Evolutionary conservation across 2,797 vertebrate species (phyloP), one percentile per base, ranked within the genome.

Genomic region (Agapornis canus): DNA sequence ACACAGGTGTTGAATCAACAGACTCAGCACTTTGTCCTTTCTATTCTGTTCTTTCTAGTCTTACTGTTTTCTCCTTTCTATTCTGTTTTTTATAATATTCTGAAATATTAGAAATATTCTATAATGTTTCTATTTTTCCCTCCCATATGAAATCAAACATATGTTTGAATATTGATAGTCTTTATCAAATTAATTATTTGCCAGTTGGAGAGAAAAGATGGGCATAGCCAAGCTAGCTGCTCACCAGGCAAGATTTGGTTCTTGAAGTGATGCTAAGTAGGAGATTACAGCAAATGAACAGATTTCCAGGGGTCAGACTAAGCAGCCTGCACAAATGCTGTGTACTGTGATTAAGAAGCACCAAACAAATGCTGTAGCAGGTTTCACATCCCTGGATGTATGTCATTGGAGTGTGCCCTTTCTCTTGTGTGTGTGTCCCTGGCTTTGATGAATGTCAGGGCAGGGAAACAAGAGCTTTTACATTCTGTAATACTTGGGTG

Each of bases 361-460:
- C 86, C 70, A 89, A 87, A 66, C 42, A 86, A 75, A 16, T 32
- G 68, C 60, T 32, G 42, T 59, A 60, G 82, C 92, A 94, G 92
- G 64, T 73, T 77, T 96, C 83, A 86, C 78, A 11, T 97, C 51
- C 9, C 42, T 93, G 92, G 65, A 57, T 83, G 56, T 54, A 27
- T 97, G 96, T 95, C 95, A 92, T 5, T 97, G 97, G 71, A 95
- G 78, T 25, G 54, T 92, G 95, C 93, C 96, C 91, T 97, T 97
- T 93, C 86, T 91, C 95, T 95, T 82, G 71, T 92, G 72, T 60
- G 12, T 82, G 56, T 90, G 73, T 90, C 51, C 51, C 82, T 87
- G 94, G 92, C 79, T 95, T 88, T 97, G 96, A 96, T 96, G 94
- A 95, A 94, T 97, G 87, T 71, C 6, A 11, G 87, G 69, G 64